Evolutionary conservation across 2,888 invertebrate genomes (phyloP).

Genomic region (Phragmatobia fuliginosa): DNA sequence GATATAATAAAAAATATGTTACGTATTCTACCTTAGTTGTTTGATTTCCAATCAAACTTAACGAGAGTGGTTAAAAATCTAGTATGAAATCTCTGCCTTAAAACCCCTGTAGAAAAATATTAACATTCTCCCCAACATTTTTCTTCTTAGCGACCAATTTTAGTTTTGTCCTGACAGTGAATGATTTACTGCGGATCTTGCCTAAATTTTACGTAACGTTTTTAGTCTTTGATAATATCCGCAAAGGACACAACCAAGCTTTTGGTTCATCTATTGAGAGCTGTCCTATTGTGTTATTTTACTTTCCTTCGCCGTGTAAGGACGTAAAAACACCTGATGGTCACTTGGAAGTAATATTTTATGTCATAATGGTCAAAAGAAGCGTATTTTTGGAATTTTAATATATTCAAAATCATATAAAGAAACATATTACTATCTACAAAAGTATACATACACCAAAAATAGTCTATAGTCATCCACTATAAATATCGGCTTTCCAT

Average conservation of each 20-base stretch:
- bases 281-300: not conserved
- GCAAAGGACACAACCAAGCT: not conserved
- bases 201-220: not conserved
- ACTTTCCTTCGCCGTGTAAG: not conserved
- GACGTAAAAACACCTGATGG: not conserved
- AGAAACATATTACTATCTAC: not conserved
- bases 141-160: no score
- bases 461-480: conserved; percentile 5
- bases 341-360: not conserved
- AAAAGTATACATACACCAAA: not conserved
- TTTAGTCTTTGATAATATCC: not conserved
- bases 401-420: not conserved
- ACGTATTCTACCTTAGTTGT: not conserved
- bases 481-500: conserved; percentile 26
- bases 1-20: not conserved
- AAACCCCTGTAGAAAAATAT: no score
- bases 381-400: not conserved
- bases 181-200: not conserved
- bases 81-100: no score
- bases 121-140: no score
- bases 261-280: not conserved
- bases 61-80: not conserved
- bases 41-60: no score
- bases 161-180: not conserved
- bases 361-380: not conserved